A percentile compares a stretch with the other conserved stretches of the same genome.
Evolutionary conservation across 2,113 vertebrate species (phyloP).

Genomic region (Nerophis ophidion): DNA sequence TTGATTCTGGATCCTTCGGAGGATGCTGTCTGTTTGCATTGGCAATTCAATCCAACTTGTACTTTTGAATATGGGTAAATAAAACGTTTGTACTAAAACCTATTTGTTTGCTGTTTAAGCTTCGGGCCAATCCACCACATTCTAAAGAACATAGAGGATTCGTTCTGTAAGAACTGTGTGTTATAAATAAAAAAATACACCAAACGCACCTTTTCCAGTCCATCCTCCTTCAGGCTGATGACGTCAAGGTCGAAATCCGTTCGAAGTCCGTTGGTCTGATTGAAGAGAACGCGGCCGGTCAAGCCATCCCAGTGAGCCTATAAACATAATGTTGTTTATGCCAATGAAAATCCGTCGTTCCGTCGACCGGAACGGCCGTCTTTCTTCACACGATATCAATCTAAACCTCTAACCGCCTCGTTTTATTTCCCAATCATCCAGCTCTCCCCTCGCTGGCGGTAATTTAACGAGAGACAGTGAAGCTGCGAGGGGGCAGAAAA

Average conservation of each 20-base stretch:
- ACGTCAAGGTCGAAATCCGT: constrained; percentile 98
- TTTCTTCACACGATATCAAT: constrained; percentile 36
- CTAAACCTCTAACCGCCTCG: constrained; percentile 23
- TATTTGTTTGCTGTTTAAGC: no score
- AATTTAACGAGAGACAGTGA: constrained; percentile 55
- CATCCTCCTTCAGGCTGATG: constrained; percentile 95
- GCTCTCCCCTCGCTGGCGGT: constrained; percentile 40
- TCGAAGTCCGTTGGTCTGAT: constrained; percentile 92
- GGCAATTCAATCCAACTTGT: no score
- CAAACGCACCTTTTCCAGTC: constrained; percentile 86
- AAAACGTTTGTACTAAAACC: no score
- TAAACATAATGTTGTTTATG: constrained; percentile 20
- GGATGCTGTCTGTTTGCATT: no score
- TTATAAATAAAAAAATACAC: background rate
- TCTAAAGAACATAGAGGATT: no score
- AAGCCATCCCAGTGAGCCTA: constrained; percentile 97
- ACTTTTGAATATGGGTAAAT: no score
- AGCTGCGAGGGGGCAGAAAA: constrained; percentile 24
- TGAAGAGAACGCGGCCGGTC: constrained; percentile 94
- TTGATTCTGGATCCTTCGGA: no score
- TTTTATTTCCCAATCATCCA: constrained; percentile 44
- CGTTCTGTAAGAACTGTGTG: background rate
- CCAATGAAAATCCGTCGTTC: constrained; percentile 18
- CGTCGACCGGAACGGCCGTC: constrained; percentile 39
- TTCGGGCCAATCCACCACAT: no score